Conservation (phyloP, 2,113 vertebrate genomes). For the Xiphophorus maculatus region DNA sequence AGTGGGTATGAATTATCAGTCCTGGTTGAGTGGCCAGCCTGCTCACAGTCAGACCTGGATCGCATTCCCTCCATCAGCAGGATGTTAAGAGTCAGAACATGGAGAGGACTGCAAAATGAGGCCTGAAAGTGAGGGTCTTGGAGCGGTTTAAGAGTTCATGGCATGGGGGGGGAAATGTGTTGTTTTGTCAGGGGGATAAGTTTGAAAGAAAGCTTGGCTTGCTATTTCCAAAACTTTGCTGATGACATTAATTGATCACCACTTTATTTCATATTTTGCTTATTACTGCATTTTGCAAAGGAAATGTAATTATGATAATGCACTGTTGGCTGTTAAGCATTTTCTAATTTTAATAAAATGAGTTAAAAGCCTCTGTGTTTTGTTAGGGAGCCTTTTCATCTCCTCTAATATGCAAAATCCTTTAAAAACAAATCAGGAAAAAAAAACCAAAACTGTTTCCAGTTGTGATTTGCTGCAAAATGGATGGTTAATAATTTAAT, state of each 20-base stretch:
- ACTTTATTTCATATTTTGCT: slow-evolving; percentile 6
- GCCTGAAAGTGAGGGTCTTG: slow-evolving; percentile 18
- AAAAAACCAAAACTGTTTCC: not conserved
- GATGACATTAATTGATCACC: slow-evolving; percentile 19
- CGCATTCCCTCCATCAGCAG: slow-evolving; percentile 59
- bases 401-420: not conserved
- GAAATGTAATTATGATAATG: slow-evolving; percentile 24
- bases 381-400: slow-evolving; percentile 15
- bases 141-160: slow-evolving; percentile 23
- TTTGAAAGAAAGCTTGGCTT: slow-evolving; percentile 17
- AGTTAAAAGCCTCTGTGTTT: slow-evolving; percentile 7
- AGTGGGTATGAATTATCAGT: slow-evolving; percentile 55
- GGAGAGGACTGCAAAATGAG: slow-evolving; percentile 51
- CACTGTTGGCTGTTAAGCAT: not conserved
- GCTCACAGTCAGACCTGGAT: slow-evolving; percentile 57
- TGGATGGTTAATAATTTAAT: not conserved
- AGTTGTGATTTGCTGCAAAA: not conserved
- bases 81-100: slow-evolving; percentile 58
- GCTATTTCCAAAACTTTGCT: slow-evolving; percentile 24
- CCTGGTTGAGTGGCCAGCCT: slow-evolving; percentile 47
- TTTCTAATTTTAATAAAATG: slow-evolving; percentile 3
- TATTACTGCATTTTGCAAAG: not conserved
- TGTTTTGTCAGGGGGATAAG: slow-evolving; percentile 27
- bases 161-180: slow-evolving; percentile 31
- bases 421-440: not conserved